Percentiles rank a stretch among this genome's conserved stretches.
These are phyloP conservation scores for Atherix ibis DNA, from an alignment of 2,888 invertebrate species.

Conservation along the genomic window DNA sequence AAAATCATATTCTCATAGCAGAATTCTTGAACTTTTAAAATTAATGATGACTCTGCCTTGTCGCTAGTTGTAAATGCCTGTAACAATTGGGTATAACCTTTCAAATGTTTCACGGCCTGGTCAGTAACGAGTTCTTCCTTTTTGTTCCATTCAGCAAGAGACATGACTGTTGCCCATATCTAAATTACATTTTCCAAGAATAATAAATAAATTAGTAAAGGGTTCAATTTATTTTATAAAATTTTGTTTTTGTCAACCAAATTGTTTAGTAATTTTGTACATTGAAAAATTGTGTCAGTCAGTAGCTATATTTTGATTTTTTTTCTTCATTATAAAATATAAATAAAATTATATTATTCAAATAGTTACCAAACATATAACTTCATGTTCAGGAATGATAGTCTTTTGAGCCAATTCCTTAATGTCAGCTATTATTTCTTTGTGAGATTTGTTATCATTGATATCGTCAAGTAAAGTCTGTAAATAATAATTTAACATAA, in stretches of 20 bases:
- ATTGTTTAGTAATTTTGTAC: no score
- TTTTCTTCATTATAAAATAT: neutral
- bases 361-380: conserved; percentile 57
- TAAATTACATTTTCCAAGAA: conserved; percentile 21
- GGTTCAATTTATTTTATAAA: no score
- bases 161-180: conserved; percentile 93
- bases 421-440: conserved; percentile 72
- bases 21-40: conserved; percentile 90
- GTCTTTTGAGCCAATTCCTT: conserved; percentile 72
- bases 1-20: conserved; percentile 99
- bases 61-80: conserved; percentile 74
- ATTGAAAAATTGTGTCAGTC: no score
- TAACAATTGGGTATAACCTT: conserved; percentile 71
- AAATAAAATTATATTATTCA: neutral
- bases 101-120: conserved; percentile 82
- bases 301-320: neutral
- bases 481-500: conserved; percentile 15
- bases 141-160: conserved; percentile 94
- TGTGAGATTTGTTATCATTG: conserved; percentile 68
- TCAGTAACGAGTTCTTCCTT: conserved; percentile 94
- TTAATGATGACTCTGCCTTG: conserved; percentile 73
- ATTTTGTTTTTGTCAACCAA: no score
- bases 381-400: conserved; percentile 80
- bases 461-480: conserved; percentile 70
- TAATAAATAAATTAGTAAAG: neutral